These are phyloP conservation scores for Pipistrellus pygmaeus DNA, from an alignment of 2,797 vertebrate species.

Conservation along the genomic window DNA sequence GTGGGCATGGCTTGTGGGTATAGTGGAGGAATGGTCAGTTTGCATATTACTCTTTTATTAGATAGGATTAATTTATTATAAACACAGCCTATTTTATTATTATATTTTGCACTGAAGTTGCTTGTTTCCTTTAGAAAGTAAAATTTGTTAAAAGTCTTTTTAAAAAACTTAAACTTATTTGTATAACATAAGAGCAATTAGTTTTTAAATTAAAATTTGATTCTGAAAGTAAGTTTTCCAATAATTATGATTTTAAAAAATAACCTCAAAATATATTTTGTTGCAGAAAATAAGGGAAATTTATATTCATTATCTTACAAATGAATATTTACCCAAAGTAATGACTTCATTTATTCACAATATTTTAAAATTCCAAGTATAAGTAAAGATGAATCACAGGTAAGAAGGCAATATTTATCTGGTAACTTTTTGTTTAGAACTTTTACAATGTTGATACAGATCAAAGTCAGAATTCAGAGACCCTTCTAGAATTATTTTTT, in stretches of 20 bases:
- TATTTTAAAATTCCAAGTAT: background rate
- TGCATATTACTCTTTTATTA: too few species aligned
- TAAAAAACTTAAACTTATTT: background rate
- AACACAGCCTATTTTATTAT: background rate
- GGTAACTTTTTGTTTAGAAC: conserved; percentile 63
- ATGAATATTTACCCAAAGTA: background rate
- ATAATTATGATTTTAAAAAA: background rate
- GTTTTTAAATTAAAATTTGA: conserved; percentile 22
- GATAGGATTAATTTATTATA: background rate
- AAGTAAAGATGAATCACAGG: background rate
- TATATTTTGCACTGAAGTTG: background rate
- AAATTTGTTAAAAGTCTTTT: background rate
- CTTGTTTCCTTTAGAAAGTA: background rate
- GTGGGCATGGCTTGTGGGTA: too few species aligned
- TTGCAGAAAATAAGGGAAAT: background rate
- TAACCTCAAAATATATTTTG: background rate
- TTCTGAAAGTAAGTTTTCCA: background rate
- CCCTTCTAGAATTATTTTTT: conserved; percentile 79
- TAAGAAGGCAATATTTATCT: conserved; percentile 6
- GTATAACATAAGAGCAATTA: background rate
- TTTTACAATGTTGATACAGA: conserved; percentile 67
- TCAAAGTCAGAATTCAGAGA: conserved; percentile 67
- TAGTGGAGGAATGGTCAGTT: too few species aligned
- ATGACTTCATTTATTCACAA: conserved; percentile 10
- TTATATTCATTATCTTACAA: background rate